Conservation (phyloP, 2,113 vertebrate species). For the Passer montanus region DNA sequence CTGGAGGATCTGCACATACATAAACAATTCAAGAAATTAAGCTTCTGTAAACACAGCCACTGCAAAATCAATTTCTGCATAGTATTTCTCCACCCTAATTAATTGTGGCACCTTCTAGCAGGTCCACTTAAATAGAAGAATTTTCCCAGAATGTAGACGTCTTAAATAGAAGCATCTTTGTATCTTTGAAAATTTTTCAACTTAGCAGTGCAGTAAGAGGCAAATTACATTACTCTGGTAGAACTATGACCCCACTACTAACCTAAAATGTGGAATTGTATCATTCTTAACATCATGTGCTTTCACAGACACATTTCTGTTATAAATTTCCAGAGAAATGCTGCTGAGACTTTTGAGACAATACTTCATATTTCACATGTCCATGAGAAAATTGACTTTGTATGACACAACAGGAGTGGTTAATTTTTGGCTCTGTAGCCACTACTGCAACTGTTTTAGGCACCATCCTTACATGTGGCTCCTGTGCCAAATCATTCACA, state of each 20-base stretch:
- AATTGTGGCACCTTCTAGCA: background rate
- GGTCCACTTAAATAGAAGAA: background rate
- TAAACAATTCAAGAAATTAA: constrained; percentile 52
- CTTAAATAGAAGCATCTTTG: background rate
- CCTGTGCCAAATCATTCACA: background rate
- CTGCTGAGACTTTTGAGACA: background rate
- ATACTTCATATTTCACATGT: background rate
- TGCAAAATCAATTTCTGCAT: background rate
- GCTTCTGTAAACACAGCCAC: background rate
- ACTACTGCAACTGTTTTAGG: background rate
- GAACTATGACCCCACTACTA: background rate
- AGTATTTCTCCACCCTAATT: background rate
- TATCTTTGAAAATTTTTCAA: background rate
- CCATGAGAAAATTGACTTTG: background rate
- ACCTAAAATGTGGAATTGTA: background rate
- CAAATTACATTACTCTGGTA: background rate
- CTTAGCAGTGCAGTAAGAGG: background rate
- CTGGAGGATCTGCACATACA: constrained; percentile 72
- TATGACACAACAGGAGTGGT: background rate
- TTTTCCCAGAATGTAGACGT: background rate
- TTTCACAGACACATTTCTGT: background rate
- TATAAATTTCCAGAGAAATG: background rate
- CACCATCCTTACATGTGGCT: background rate
- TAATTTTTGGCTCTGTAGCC: background rate
- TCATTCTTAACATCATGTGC: background rate